Evolutionary conservation across 1,140 invertebrate species (phyloP).

Genomic region (Drosophila varians): DNA sequence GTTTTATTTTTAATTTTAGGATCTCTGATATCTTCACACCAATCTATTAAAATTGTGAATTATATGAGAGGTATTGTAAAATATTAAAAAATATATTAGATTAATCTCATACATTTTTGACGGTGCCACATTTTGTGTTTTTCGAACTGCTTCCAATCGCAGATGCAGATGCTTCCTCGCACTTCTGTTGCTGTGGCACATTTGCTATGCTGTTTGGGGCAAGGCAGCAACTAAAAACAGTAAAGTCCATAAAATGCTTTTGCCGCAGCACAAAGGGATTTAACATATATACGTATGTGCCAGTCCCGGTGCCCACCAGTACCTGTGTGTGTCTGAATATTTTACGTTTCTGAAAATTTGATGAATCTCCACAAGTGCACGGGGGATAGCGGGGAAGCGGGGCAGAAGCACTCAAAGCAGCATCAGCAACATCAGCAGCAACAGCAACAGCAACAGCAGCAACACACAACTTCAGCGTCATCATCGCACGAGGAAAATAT

Average conservation of each 20-base stretch:
- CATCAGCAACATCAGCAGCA: slow-evolving; percentile 41
- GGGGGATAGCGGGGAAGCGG: background rate
- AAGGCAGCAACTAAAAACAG: slow-evolving; percentile 64
- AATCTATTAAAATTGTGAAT: no score
- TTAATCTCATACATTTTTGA: background rate
- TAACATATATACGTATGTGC: slow-evolving; percentile 38
- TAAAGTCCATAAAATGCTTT: slow-evolving; percentile 80
- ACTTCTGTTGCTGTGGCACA: slow-evolving; percentile 54
- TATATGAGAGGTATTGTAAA: no score
- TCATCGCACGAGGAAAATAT: slow-evolving; percentile 74
- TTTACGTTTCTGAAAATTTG: slow-evolving; percentile 80
- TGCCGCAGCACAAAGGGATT: slow-evolving; percentile 76
- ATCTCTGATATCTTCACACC: no score
- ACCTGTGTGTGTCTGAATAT: slow-evolving; percentile 55
- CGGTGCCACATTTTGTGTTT: slow-evolving; percentile 16
- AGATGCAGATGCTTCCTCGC: slow-evolving; percentile 12
- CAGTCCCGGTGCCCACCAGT: background rate
- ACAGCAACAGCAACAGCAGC: background rate
- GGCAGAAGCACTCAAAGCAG: slow-evolving; percentile 52
- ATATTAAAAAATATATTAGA: no score
- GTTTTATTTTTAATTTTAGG: no score
- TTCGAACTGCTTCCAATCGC: slow-evolving; percentile 58
- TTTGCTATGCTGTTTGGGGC: slow-evolving; percentile 69
- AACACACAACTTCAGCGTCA: slow-evolving; percentile 62
- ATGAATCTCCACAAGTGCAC: slow-evolving; percentile 78